phyloP scores from a whole-genome alignment of 1,140 invertebrate genomes.

The Melanaphis sacchari region DNA sequence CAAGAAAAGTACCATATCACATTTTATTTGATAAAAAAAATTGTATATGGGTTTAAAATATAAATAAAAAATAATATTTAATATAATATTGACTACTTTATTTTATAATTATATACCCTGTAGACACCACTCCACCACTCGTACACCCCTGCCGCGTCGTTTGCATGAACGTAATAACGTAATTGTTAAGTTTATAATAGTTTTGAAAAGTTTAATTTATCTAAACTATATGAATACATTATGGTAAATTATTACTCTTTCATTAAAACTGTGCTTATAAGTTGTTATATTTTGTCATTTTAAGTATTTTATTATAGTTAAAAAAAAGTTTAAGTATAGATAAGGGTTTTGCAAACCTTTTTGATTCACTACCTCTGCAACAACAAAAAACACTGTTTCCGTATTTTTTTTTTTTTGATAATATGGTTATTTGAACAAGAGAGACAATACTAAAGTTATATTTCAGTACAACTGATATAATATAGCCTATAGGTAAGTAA shows the following conservation, averaged over 20 bases:
- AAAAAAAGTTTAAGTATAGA: not conserved
- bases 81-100: not conserved
- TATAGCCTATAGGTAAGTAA: not conserved
- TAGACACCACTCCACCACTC: not conserved
- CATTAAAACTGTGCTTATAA: not conserved
- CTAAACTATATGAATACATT: not conserved
- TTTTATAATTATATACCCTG: not conserved
- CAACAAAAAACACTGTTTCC: not conserved
- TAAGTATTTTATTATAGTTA: not conserved
- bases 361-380: not conserved
- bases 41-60: not conserved
- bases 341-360: not conserved
- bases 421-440: not conserved
- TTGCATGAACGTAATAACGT: not conserved
- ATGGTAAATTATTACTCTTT: not conserved
- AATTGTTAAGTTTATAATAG: not conserved
- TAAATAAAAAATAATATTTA: not conserved
- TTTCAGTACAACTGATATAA: not conserved
- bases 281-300: not conserved
- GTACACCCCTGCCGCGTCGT: not conserved
- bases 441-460: not conserved
- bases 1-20: not conserved
- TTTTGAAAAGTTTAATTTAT: slow-evolving; percentile 1
- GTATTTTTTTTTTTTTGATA: not conserved
- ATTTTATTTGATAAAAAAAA: not conserved